Conservation (phyloP, 2,113 vertebrate genomes). For the Anoura caudifer region DNA sequence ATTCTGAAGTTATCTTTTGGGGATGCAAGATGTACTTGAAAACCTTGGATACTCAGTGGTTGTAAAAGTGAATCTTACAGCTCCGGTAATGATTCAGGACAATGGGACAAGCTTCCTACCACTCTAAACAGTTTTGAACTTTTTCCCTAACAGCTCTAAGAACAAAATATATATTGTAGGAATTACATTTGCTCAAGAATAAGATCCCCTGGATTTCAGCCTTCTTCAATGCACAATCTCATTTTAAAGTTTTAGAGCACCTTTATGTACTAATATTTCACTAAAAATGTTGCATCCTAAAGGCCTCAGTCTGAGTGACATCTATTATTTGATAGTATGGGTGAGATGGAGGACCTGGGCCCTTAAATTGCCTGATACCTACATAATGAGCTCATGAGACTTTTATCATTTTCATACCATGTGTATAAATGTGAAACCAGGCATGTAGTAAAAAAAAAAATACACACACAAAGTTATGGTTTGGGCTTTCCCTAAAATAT, state of each 20-base stretch:
- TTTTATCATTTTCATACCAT: neutral
- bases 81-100: neutral
- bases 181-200: neutral
- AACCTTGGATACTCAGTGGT: constrained; percentile 35
- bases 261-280: neutral
- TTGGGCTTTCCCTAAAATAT: neutral
- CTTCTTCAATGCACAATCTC: neutral
- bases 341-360: neutral
- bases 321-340: neutral
- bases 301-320: neutral
- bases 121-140: neutral
- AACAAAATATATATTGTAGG: neutral
- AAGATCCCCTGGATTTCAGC: neutral
- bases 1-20: constrained; percentile 10
- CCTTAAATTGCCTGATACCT: neutral
- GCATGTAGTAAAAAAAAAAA: neutral
- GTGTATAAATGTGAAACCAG: neutral
- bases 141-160: neutral
- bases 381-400: neutral
- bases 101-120: neutral
- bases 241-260: neutral
- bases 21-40: constrained; percentile 33
- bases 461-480: neutral
- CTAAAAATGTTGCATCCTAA: neutral
- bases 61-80: constrained; percentile 34